These are phyloP conservation scores for Eunapius fragilis DNA, from an alignment of 37 sponge, comb jelly and placozoan species.

Conservation along the genomic window DNA sequence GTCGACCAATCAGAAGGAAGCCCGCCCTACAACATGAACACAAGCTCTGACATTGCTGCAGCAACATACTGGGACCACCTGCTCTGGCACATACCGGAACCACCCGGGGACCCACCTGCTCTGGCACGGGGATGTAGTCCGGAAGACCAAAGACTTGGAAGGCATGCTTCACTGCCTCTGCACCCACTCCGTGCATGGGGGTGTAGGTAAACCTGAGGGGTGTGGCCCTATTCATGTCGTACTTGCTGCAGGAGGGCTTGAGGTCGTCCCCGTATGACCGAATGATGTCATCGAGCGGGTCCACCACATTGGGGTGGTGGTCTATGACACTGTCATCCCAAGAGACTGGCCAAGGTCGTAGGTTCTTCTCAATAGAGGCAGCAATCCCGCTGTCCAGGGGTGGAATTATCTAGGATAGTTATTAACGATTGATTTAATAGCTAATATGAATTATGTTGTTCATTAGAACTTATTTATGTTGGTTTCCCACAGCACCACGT, in stretches of 20 bases:
- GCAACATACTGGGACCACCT: no score
- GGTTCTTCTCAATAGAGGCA: conserved; percentile 58
- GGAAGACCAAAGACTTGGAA: conserved; percentile 80
- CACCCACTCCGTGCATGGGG: conserved; percentile 98
- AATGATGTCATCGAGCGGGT: conserved; percentile 74
- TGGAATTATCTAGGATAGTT: conserved; percentile 82
- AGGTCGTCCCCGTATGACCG: conserved; percentile 73
- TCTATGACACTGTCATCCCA: conserved; percentile 76
- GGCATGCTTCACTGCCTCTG: conserved; percentile 64
- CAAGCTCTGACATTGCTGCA: no score
- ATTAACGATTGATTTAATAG: not conserved
- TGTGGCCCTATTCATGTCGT: conserved; percentile 2
- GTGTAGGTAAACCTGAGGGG: conserved; percentile 82
- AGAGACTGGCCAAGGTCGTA: conserved; percentile 80
- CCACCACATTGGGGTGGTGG: conserved; percentile 28
- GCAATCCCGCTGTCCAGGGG: conserved; percentile 91
- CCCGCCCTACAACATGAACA: no score
- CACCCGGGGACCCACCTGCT: conserved; percentile 83
- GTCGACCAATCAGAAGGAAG: no score
- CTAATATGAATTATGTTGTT: not conserved
- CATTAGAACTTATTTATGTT: no score
- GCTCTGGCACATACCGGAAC: no score
- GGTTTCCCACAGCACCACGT: no score
- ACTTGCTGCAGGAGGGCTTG: conserved; percentile 50
- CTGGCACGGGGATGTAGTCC: conserved; percentile 70